phyloP scores from a whole-genome alignment of 2,888 invertebrate genomes.

The Augochlorella aurata region DNA sequence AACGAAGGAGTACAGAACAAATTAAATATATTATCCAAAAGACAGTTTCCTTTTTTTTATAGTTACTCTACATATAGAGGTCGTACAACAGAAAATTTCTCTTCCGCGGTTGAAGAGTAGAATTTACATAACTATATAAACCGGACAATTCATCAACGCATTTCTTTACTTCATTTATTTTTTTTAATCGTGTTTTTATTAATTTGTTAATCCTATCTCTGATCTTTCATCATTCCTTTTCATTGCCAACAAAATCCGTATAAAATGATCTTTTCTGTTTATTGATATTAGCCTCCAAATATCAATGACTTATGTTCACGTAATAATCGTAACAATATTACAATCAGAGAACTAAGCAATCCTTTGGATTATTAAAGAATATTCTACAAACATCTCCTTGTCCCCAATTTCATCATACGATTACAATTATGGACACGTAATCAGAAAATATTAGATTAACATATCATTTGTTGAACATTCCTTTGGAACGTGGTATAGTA shows the following conservation, averaged over 20 bases:
- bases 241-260: constrained; percentile 58
- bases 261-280: constrained; percentile 65
- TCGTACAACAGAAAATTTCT: constrained; percentile 53
- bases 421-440: constrained; percentile 48
- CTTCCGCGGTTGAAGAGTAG: constrained; percentile 33
- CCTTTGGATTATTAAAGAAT: constrained; percentile 65
- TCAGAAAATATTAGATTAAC: constrained; percentile 57
- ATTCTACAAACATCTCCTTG: constrained; percentile 61
- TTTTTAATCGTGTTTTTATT: neutral
- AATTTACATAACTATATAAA: constrained; percentile 38
- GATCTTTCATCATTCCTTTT: constrained; percentile 26
- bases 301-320: constrained; percentile 70
- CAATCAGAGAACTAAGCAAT: constrained; percentile 61
- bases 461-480: constrained; percentile 45
- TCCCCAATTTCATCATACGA: constrained; percentile 39
- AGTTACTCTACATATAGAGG: constrained; percentile 43
- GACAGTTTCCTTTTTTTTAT: constrained; percentile 36
- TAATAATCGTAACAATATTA: constrained; percentile 72
- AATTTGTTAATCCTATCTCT: constrained; percentile 15
- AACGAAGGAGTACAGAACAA: constrained; percentile 53
- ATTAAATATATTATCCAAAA: constrained; percentile 60
- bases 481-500: constrained; percentile 36
- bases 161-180: neutral
- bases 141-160: constrained; percentile 27
- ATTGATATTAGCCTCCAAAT: constrained; percentile 70